Evolutionary conservation across 2,888 invertebrate species (phyloP).

Genomic region (Mesochorus sp.): DNA sequence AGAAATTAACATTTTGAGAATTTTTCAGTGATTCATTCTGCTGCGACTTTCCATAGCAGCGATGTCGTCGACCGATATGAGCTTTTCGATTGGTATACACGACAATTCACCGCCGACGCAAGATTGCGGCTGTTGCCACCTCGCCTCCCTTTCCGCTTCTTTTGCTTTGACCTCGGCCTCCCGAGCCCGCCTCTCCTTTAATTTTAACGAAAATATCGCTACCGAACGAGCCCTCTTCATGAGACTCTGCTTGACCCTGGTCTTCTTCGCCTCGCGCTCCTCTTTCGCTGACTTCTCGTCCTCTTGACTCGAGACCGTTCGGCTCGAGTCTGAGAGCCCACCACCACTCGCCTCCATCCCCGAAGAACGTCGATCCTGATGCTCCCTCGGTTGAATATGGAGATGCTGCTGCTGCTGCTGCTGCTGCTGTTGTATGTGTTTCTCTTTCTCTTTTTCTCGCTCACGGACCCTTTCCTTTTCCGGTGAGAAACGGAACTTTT

Average conservation of each 20-base stretch:
- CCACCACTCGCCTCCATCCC: conserved; percentile 59
- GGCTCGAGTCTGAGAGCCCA: conserved; percentile 83
- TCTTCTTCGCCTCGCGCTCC: conserved; percentile 87
- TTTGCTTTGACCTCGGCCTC: conserved; percentile 89
- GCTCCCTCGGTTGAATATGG: conserved; percentile 51
- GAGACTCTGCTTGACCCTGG: conserved; percentile 88
- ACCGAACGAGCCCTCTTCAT: conserved; percentile 93
- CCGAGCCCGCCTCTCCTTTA: conserved; percentile 90
- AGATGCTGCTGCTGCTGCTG: conserved; percentile 69
- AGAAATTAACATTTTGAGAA: conserved; percentile 6
- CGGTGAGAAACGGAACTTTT: conserved; percentile 81
- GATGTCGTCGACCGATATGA: conserved; percentile 83
- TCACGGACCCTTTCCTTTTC: conserved; percentile 78
- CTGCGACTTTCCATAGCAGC: conserved; percentile 80
- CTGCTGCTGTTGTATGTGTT: conserved; percentile 74
- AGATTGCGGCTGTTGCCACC: conserved; percentile 84
- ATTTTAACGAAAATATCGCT: conserved; percentile 92
- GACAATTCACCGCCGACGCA: conserved; percentile 92
- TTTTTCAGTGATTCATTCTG: conserved; percentile 76
- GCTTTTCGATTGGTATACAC: conserved; percentile 92
- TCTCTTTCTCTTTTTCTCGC: conserved; percentile 77
- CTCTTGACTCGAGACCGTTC: conserved; percentile 84
- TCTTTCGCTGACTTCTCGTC: conserved; percentile 82
- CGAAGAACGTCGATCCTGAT: conserved; percentile 63
- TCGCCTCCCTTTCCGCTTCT: conserved; percentile 85